A percentile compares a stretch with the other conserved stretches of the same genome.
Conservation (phyloP, 2,888 invertebrate genomes). For the Acleris holmiana region DNA sequence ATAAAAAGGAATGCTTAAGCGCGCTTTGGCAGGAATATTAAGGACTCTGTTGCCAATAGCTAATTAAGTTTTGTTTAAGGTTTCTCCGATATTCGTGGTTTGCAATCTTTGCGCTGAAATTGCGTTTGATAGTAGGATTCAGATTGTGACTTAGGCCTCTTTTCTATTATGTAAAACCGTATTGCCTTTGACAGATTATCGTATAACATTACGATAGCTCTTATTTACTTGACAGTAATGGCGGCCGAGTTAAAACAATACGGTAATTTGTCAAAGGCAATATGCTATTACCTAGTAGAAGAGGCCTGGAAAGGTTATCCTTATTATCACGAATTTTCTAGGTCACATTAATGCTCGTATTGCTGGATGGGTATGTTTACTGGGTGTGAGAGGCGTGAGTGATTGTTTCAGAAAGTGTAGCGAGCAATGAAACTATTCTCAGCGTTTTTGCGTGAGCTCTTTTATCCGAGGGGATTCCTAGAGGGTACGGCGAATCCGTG, state of each 20-base stretch:
- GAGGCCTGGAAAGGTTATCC: not conserved
- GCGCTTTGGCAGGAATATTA: slow-evolving; percentile 65
- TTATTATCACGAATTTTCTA: slow-evolving; percentile 17
- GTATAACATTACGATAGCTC: no score
- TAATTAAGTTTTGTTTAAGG: slow-evolving; percentile 54
- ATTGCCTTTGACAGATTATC: no score
- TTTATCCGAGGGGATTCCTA: slow-evolving; percentile 65
- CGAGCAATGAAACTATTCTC: slow-evolving; percentile 60
- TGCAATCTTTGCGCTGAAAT: not conserved
- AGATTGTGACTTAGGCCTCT: not conserved
- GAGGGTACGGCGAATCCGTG: slow-evolving; percentile 67
- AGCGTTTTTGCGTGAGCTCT: slow-evolving; percentile 65
- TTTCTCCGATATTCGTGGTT: slow-evolving; percentile 38
- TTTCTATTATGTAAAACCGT: no score
- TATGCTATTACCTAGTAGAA: no score
- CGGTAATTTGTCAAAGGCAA: no score
- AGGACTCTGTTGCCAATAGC: slow-evolving; percentile 54
- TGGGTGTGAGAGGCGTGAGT: slow-evolving; percentile 32
- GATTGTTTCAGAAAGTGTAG: slow-evolving; percentile 30
- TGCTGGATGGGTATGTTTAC: slow-evolving; percentile 14
- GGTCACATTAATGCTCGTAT: slow-evolving; percentile 34
- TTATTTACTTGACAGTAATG: no score
- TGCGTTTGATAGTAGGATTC: slow-evolving; percentile 7
- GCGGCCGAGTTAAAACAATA: no score
- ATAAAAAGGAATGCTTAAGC: slow-evolving; percentile 51